phyloP scores from a whole-genome alignment of 2,797 vertebrate species.

The Astyanax mexicanus region DNA sequence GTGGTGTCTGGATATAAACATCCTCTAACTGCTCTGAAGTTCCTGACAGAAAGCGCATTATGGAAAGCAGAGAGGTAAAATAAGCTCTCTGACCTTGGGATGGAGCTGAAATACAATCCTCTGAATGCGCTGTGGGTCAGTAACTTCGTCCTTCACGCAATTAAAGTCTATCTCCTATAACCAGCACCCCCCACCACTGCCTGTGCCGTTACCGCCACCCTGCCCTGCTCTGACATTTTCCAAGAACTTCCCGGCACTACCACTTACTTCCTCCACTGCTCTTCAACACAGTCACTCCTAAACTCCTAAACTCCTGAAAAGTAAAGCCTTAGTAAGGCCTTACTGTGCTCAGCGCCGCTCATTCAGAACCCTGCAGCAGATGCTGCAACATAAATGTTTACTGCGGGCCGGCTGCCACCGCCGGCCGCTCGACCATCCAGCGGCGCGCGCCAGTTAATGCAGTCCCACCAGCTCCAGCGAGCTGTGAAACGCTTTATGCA shows the following conservation, averaged over 20 bases:
- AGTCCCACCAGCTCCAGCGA: slow-evolving; percentile 58
- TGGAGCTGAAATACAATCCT: slow-evolving; percentile 85
- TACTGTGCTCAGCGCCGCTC: slow-evolving; percentile 53
- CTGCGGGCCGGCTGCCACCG: slow-evolving; percentile 12
- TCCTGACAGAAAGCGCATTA: slow-evolving; percentile 79
- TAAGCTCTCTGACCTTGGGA: slow-evolving; percentile 85
- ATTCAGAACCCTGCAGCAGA: slow-evolving; percentile 36
- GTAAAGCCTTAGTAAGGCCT: no score
- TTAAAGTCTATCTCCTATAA: slow-evolving; percentile 80
- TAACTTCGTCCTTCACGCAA: slow-evolving; percentile 85
- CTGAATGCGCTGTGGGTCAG: slow-evolving; percentile 83
- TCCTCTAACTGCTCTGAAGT: slow-evolving; percentile 37
- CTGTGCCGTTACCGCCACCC: slow-evolving; percentile 40
- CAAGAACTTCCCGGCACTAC: neutral
- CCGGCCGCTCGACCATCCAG: slow-evolving; percentile 46
- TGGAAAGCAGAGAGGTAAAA: slow-evolving; percentile 83
- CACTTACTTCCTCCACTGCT: neutral
- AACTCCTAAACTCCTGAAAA: neutral
- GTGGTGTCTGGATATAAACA: slow-evolving; percentile 47
- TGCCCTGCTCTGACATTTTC: slow-evolving; percentile 37
- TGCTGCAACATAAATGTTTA: slow-evolving; percentile 48
- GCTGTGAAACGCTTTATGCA: slow-evolving; percentile 72
- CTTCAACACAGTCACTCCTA: slow-evolving; percentile 2
- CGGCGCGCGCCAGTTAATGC: slow-evolving; percentile 14
- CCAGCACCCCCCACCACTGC: slow-evolving; percentile 56